These are phyloP conservation scores for Scelioninae gen. 1 DNA, from an alignment of 2,888 invertebrate species.

Conservation along the genomic window DNA sequence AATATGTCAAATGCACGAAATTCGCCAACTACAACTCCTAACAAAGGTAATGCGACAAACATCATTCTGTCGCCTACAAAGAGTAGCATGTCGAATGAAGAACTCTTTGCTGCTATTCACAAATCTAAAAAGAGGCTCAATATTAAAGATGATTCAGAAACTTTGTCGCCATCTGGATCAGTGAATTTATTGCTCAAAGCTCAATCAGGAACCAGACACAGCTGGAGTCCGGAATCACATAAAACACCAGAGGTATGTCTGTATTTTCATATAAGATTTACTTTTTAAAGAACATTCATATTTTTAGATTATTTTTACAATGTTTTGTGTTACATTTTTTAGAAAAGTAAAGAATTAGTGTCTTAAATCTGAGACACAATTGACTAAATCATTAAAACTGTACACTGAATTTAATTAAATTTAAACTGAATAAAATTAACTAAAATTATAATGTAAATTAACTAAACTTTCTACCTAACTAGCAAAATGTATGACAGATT, in stretches of 20 bases:
- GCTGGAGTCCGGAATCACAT: conserved; percentile 87
- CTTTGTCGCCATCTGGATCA: conserved; percentile 80
- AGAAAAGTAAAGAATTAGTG: too few relatives aligned
- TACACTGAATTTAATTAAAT: too few relatives aligned
- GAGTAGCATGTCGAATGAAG: conserved; percentile 91
- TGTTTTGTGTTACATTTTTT: too few relatives aligned
- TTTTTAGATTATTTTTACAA: too few relatives aligned
- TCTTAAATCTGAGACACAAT: too few relatives aligned
- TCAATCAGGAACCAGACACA: conserved; percentile 85
- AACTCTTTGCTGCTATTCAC: conserved; percentile 91
- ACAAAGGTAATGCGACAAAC: conserved; percentile 74
- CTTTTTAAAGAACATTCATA: too few relatives aligned
- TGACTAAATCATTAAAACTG: too few relatives aligned
- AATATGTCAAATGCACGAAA: conserved; percentile 73
- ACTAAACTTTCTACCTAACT: too few relatives aligned
- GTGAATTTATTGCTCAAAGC: conserved; percentile 85
- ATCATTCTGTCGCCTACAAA: conserved; percentile 87
- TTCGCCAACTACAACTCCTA: conserved; percentile 66
- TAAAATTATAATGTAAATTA: too few relatives aligned
- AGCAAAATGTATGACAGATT: too few relatives aligned
- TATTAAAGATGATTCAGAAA: conserved; percentile 86
- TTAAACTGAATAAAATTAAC: too few relatives aligned
- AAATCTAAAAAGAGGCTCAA: conserved; percentile 91
- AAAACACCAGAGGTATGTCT: conserved; percentile 76
- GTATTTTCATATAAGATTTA: too few relatives aligned